Base-by-base conservation (phyloP, 1,140 invertebrate genomes). In the Papilio helenus region DNA sequence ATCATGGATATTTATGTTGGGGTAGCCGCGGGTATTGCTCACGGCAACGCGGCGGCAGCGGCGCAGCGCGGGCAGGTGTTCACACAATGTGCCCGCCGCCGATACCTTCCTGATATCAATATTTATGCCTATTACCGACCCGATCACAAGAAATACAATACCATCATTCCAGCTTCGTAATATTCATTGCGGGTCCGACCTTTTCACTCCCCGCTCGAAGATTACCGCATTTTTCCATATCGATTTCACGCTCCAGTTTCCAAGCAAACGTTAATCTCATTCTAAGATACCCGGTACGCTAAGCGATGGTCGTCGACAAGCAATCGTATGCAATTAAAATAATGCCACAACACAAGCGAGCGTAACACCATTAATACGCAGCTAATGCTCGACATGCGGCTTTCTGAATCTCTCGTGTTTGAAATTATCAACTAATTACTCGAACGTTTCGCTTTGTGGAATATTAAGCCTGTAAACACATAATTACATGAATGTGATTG, bases 1-100 rank as follows among this genome's bases (percentile, higher is more conserved):
- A 93, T 94, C 92, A 91, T 89, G 91, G 91, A 90, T 94, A 93
- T 93, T 92, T 94, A 93, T 92, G 91, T 86, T 81, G 87, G 88
- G 88, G 85, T 87, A 87, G 87, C 84, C 84, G 86, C 87, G 86
- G 88, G 87, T 92, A 93, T 92, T 90, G 89, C 89, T 90, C 89
- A 83, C 83, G 83, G 85, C 86, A 83, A 77, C 84, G 88, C 85
- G 80, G 51, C 18, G 18, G 18, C 51, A 18, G 51, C 51, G 51
- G 18, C 51, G 18, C 18, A 73, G 72, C 81, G 81, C 87, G 85
- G 84, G 90, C 91, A 92, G 91, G 91, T 93, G 92, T 91, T 91
- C 90, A 90, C 90, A 90, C 89, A 91, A 91, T 92, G 90, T 86
- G 87, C 89, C 92, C 86, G 84, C 81, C 81, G 83, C 86, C 89